Conservation (phyloP, 2,888 invertebrate genomes). For the Dicranocentrus wangi region DNA sequence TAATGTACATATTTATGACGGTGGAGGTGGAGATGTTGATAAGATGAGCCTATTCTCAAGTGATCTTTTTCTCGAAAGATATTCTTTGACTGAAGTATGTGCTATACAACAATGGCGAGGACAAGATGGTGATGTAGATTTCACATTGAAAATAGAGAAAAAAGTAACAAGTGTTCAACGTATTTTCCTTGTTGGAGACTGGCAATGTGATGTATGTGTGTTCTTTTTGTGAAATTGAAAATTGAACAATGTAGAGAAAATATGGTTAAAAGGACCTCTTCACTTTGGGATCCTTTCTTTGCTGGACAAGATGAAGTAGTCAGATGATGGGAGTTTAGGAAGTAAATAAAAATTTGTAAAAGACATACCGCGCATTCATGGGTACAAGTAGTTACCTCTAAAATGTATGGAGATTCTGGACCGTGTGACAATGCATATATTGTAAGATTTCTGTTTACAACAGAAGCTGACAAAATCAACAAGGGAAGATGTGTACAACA, state of each 20-base stretch:
- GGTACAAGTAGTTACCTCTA: not conserved
- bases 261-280: slow-evolving; percentile 27
- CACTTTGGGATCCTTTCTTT: slow-evolving; percentile 9
- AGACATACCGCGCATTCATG: not conserved
- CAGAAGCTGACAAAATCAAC: not conserved
- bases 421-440: slow-evolving; percentile 19
- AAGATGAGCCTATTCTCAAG: slow-evolving; percentile 42
- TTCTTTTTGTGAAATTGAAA: slow-evolving; percentile 41
- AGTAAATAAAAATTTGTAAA: not conserved
- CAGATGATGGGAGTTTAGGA: not conserved
- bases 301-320: slow-evolving; percentile 53
- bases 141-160: slow-evolving; percentile 14
- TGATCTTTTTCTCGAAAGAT: slow-evolving; percentile 15
- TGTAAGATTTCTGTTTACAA: not conserved
- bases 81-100: too few relatives aligned
- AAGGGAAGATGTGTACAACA: not conserved
- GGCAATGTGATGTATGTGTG: too few relatives aligned
- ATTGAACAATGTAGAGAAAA: slow-evolving; percentile 35
- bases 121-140: slow-evolving; percentile 39
- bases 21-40: slow-evolving; percentile 46
- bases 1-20: slow-evolving; percentile 49
- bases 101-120: not conserved
- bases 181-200: not conserved
- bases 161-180: slow-evolving; percentile 32
- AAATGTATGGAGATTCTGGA: not conserved